Conservation (phyloP, 2,888 invertebrate species). For the Onchidella celtica region DNA sequence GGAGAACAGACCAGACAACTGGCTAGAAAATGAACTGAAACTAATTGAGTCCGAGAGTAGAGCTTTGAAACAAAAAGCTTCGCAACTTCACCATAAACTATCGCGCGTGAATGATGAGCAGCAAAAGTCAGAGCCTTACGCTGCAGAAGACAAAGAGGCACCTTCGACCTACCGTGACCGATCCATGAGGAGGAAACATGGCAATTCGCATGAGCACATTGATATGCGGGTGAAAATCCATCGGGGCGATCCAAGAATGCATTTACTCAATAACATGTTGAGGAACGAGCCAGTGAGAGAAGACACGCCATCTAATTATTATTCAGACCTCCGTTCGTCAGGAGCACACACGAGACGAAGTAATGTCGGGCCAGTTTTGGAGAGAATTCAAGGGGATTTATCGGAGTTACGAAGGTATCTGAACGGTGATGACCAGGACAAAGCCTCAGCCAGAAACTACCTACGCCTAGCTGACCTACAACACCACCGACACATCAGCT, state of each 20-base stretch:
- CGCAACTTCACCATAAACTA: background rate
- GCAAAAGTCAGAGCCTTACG: background rate
- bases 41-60: slow-evolving; percentile 19
- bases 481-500: background rate
- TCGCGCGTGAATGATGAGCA: background rate
- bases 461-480: too few relatives aligned
- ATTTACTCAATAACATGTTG: too few relatives aligned
- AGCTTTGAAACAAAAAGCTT: slow-evolving; percentile 23
- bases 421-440: background rate
- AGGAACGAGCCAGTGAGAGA: too few relatives aligned
- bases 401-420: background rate
- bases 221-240: background rate
- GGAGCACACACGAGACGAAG: background rate
- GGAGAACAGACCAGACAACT: background rate
- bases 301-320: too few relatives aligned
- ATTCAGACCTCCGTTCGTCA: too few relatives aligned
- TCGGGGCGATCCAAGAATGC: too few relatives aligned
- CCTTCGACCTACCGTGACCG: too few relatives aligned
- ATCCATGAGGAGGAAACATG: too few relatives aligned
- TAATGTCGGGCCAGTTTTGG: background rate
- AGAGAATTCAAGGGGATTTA: background rate
- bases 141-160: background rate
- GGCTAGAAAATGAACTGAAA: slow-evolving; percentile 16
- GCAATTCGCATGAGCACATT: background rate
- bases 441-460: too few relatives aligned